A percentile compares a stretch with the other conserved stretches of the same genome.
phyloP scores from a whole-genome alignment of 2,797 vertebrate genomes.

The Enoplosus armatus region DNA sequence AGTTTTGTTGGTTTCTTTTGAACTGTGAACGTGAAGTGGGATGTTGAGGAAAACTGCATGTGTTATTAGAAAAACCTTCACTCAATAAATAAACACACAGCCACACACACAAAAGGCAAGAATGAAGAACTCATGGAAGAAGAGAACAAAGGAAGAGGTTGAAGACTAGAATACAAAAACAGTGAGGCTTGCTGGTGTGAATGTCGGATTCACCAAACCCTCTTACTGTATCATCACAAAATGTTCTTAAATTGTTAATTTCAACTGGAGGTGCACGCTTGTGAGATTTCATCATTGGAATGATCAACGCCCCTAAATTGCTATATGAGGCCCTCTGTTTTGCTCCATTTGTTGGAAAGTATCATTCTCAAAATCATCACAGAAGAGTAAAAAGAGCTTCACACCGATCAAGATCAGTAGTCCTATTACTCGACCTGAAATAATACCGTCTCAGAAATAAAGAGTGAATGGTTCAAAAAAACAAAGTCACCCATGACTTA shows the following conservation, averaged over 20 bases:
- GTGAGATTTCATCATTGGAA: not conserved
- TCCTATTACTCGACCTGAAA: not conserved
- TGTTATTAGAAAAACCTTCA: not conserved
- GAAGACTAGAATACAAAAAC: not conserved
- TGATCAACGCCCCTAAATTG: not conserved
- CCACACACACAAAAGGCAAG: not conserved
- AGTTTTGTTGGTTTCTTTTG: conserved; percentile 39
- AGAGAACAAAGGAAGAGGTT: not conserved
- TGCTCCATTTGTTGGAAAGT: not conserved
- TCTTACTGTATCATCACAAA: not conserved
- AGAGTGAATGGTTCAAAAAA: not conserved
- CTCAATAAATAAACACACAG: not conserved
- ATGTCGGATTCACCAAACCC: not conserved
- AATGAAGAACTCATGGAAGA: not conserved
- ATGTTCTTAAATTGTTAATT: not conserved
- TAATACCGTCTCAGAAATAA: not conserved
- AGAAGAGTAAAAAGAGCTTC: not conserved
- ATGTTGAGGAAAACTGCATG: conserved; percentile 35
- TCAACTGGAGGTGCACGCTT: not conserved
- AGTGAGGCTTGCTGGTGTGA: not conserved
- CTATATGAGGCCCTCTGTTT: not conserved
- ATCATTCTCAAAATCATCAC: not conserved
- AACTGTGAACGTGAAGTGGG: conserved; percentile 27
- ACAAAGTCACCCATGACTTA: too few species aligned
- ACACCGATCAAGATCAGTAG: not conserved